These are phyloP conservation scores for Adelognathus sp. DNA, from an alignment of 2,888 invertebrate genomes.

Conservation along the genomic window DNA sequence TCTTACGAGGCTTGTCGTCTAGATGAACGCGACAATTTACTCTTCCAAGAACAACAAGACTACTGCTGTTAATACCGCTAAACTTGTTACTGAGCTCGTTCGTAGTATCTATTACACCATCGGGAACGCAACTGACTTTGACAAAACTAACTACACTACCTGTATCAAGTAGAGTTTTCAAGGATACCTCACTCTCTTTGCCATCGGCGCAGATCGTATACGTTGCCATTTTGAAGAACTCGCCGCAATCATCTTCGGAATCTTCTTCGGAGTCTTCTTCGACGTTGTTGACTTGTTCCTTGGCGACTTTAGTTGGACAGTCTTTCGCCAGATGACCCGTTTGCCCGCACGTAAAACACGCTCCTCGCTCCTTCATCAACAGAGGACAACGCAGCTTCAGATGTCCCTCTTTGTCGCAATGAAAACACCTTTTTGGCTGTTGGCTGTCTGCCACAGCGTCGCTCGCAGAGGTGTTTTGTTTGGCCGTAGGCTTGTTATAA, in stretches of 20 bases:
- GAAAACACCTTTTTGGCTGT: slow-evolving; percentile 18
- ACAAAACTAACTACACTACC: slow-evolving; percentile 50
- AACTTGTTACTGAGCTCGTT: slow-evolving; percentile 26
- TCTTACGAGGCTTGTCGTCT: background rate
- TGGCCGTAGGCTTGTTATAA: background rate
- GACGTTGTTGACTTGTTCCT: background rate
- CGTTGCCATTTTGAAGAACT: slow-evolving; percentile 16
- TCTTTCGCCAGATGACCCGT: slow-evolving; percentile 10
- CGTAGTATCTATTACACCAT: slow-evolving; percentile 30
- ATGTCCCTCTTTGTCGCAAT: slow-evolving; percentile 21
- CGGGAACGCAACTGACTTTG: slow-evolving; percentile 38
- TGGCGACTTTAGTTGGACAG: slow-evolving; percentile 5
- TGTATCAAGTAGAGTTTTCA: slow-evolving; percentile 43
- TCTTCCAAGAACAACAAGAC: slow-evolving; percentile 42
- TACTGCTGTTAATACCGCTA: slow-evolving; percentile 39
- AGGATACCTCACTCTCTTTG: too few relatives aligned
- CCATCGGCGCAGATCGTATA: too few relatives aligned
- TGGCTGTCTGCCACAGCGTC: background rate
- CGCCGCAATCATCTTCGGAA: too few relatives aligned
- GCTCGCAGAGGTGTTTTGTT: background rate
- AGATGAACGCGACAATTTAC: slow-evolving; percentile 16
- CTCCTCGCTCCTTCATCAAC: background rate
- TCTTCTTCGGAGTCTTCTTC: slow-evolving; percentile 14
- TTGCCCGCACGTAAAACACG: slow-evolving; percentile 7
- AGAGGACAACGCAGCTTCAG: slow-evolving; percentile 6